Conservation (phyloP, 2,113 vertebrate species). For the Pandion haliaetus region DNA sequence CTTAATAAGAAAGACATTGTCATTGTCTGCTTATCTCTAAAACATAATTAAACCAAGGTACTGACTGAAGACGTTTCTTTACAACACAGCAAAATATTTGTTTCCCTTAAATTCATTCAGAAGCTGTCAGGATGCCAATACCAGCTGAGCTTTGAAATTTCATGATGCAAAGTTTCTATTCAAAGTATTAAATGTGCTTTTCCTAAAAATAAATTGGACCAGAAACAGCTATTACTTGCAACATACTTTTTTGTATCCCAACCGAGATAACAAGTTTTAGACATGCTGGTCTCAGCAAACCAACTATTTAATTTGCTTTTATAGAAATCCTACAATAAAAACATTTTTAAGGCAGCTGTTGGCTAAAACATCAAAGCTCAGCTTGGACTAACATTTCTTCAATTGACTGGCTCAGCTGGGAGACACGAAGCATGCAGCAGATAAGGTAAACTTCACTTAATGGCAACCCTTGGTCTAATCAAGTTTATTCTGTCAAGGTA, state of each 20-base stretch:
- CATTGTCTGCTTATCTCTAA: neutral
- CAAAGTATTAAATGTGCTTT: slow-evolving; percentile 13
- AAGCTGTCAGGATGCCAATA: neutral
- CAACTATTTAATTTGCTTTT: slow-evolving; percentile 37
- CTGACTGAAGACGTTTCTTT: neutral
- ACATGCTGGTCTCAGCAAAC: slow-evolving; percentile 31
- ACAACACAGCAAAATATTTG: neutral
- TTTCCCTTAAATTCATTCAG: neutral
- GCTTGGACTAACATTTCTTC: slow-evolving; percentile 41
- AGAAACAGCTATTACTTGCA: slow-evolving; percentile 25
- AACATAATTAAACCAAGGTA: neutral
- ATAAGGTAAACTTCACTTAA: slow-evolving; percentile 42
- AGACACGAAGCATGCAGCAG: neutral
- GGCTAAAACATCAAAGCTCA: slow-evolving; percentile 54
- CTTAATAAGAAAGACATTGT: neutral
- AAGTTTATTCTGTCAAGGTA: slow-evolving; percentile 15
- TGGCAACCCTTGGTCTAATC: slow-evolving; percentile 17
- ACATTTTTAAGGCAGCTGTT: slow-evolving; percentile 43
- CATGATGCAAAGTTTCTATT: neutral
- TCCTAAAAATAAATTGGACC: slow-evolving; percentile 17
- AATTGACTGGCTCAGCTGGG: slow-evolving; percentile 45
- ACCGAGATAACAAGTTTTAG: slow-evolving; percentile 49
- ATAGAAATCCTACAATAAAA: slow-evolving; percentile 28
- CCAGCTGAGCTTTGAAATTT: slow-evolving; percentile 16
- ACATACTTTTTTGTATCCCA: slow-evolving; percentile 4